Percentiles rank a stretch among this genome's conserved stretches.
Conservation (phyloP, 2,113 vertebrate genomes). For the Ceyx melanurus region DNA sequence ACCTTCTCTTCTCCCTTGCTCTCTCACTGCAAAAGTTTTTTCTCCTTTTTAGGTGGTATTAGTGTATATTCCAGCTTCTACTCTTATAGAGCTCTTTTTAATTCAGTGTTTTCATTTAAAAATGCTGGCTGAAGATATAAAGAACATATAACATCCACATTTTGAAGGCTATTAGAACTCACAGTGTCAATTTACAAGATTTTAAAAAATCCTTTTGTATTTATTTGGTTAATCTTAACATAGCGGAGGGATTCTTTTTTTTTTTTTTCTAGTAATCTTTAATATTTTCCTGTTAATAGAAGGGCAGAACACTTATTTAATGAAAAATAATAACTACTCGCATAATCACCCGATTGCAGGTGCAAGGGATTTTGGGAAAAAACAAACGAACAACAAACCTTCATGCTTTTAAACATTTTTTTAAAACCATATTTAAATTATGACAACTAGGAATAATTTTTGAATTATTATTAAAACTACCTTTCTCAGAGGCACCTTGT, state of each 20-base stretch:
- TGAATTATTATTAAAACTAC: not conserved
- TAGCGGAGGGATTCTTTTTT: not conserved
- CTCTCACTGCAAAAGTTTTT: not conserved
- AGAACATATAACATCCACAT: not conserved
- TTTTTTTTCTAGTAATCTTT: not conserved
- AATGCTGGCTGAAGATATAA: slow-evolving; percentile 9
- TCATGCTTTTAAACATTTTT: not conserved
- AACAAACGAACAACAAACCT: not conserved
- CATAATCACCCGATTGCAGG: not conserved
- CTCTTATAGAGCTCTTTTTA: not conserved
- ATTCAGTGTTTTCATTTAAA: slow-evolving; percentile 13
- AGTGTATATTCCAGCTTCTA: not conserved
- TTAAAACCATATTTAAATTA: not conserved
- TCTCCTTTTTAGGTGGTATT: not conserved
- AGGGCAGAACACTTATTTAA: not conserved
- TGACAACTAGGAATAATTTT: not conserved
- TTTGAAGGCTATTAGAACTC: not conserved
- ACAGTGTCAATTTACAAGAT: not conserved
- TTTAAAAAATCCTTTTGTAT: not conserved
- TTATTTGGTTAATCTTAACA: slow-evolving; percentile 15
- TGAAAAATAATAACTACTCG: not conserved
- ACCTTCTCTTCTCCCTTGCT: not conserved
- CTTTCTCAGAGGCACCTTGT: not conserved
- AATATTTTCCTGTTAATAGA: not conserved
- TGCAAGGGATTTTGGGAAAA: not conserved